Percentiles rank a stretch among this genome's conserved stretches.
Evolutionary conservation across 2,797 vertebrate genomes (phyloP).

Genomic region (Cetoscarus ocellatus): DNA sequence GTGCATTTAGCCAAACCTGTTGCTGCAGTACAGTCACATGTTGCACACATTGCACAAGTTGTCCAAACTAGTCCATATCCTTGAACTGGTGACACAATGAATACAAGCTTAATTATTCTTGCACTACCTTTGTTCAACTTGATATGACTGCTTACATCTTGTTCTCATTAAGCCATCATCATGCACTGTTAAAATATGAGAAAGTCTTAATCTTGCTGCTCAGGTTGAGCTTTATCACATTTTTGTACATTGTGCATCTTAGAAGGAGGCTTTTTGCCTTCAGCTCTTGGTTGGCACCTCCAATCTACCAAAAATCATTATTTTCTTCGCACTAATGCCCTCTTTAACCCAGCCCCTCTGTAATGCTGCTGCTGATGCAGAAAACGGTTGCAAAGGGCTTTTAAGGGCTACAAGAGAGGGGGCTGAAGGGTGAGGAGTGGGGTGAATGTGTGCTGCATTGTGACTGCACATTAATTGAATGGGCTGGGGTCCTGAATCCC

Average conservation of each 20-base stretch:
- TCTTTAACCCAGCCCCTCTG: conserved; percentile 32
- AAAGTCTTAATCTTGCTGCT: conserved; percentile 13
- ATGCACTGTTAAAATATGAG: not conserved
- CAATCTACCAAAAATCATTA: conserved; percentile 27
- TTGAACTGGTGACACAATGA: conserved; percentile 43
- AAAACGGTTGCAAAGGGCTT: conserved; percentile 55
- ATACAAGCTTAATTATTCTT: conserved; percentile 19
- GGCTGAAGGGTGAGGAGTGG: conserved; percentile 65
- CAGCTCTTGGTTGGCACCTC: conserved; percentile 18
- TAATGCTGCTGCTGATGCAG: conserved; percentile 46
- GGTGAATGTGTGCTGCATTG: conserved; percentile 67
- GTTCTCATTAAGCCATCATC: conserved; percentile 33
- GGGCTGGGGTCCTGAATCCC: conserved; percentile 70
- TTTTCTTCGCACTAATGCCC: conserved; percentile 28
- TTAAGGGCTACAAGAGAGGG: conserved; percentile 49
- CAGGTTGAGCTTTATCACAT: no score
- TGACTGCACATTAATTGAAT: conserved; percentile 77
- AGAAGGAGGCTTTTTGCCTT: conserved; percentile 9
- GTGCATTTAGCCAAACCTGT: not conserved
- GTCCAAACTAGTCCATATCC: conserved; percentile 16
- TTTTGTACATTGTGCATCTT: conserved; percentile 1
- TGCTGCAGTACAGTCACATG: conserved; percentile 41
- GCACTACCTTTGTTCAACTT: conserved; percentile 24
- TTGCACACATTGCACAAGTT: not conserved
- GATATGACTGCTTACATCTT: conserved; percentile 20